Evolutionary conservation across 2,888 invertebrate genomes (phyloP).

Genomic region (Pomacea canaliculata): DNA sequence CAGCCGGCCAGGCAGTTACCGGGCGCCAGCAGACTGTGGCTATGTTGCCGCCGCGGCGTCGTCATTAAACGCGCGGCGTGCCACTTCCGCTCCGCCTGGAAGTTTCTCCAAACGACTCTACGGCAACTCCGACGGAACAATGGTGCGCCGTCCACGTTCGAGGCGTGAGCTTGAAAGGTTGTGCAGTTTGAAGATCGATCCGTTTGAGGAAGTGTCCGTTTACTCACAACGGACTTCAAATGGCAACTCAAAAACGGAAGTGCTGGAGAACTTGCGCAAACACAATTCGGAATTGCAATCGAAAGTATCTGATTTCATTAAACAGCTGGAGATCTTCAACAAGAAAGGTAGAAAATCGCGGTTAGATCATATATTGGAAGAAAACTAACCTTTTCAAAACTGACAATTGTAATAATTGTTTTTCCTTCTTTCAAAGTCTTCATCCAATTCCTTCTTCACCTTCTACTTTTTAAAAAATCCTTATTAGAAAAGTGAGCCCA

Average conservation of each 20-base stretch:
- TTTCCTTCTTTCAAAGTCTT: no score
- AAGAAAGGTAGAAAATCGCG: background rate
- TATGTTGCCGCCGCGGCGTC: background rate
- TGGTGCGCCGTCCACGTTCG: constrained; percentile 23
- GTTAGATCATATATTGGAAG: background rate
- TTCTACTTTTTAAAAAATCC: no score
- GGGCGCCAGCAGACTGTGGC: background rate
- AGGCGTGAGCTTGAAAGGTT: constrained; percentile 29
- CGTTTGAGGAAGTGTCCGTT: constrained; percentile 20
- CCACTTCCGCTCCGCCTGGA: constrained; percentile 15
- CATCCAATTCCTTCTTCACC: no score
- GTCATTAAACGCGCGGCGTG: constrained; percentile 17
- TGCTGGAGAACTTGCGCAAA: background rate
- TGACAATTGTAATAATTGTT: no score
- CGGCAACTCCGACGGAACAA: background rate
- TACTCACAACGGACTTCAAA: background rate
- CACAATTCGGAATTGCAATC: background rate
- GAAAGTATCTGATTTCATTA: background rate
- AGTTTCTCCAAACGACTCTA: no score
- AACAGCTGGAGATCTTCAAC: constrained; percentile 1
- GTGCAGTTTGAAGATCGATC: constrained; percentile 16
- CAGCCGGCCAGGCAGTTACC: background rate
- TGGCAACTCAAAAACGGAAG: background rate
- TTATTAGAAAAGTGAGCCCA: no score
- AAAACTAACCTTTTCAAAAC: background rate